Conservation (phyloP, 1,140 invertebrate genomes). For the Lordiphosa stackelbergi region DNA sequence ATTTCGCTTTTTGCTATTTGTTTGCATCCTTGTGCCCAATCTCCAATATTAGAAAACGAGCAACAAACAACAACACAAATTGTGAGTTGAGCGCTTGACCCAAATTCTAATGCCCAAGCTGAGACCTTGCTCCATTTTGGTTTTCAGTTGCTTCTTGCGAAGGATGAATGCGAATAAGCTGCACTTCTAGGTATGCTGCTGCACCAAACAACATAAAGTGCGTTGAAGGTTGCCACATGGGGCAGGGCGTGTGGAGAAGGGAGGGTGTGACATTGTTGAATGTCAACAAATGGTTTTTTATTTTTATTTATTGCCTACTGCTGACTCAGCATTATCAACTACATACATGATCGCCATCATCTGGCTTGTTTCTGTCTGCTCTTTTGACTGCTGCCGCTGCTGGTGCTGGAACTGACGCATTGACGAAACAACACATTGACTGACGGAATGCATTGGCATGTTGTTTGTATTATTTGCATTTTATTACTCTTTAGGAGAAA, state of each 20-base stretch:
- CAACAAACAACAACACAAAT: slow-evolving; percentile 30
- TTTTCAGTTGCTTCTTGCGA: slow-evolving; percentile 13
- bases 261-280: slow-evolving; percentile 55
- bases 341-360: slow-evolving; percentile 18
- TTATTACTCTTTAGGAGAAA: slow-evolving; percentile 6
- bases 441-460: slow-evolving; percentile 1
- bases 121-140: slow-evolving; percentile 64
- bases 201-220: slow-evolving; percentile 8
- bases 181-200: slow-evolving; percentile 48
- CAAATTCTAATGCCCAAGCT: slow-evolving; percentile 56
- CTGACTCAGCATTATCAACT: slow-evolving; percentile 22
- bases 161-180: slow-evolving; percentile 39
- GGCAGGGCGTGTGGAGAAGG: background rate
- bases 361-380: slow-evolving; percentile 26
- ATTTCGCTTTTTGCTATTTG: slow-evolving; percentile 54
- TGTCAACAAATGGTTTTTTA: slow-evolving; percentile 39
- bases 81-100: slow-evolving; percentile 46
- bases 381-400: slow-evolving; percentile 40
- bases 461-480: slow-evolving; percentile 26
- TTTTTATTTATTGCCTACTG: slow-evolving; percentile 5
- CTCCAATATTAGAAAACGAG: slow-evolving; percentile 70
- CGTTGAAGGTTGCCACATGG: slow-evolving; percentile 18
- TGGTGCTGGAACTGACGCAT: slow-evolving; percentile 22
- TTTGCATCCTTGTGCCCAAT: slow-evolving; percentile 69
- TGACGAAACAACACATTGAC: slow-evolving; percentile 17